Evolutionary conservation across 2,888 invertebrate species (phyloP).

Genomic region (Andrena minutula): DNA sequence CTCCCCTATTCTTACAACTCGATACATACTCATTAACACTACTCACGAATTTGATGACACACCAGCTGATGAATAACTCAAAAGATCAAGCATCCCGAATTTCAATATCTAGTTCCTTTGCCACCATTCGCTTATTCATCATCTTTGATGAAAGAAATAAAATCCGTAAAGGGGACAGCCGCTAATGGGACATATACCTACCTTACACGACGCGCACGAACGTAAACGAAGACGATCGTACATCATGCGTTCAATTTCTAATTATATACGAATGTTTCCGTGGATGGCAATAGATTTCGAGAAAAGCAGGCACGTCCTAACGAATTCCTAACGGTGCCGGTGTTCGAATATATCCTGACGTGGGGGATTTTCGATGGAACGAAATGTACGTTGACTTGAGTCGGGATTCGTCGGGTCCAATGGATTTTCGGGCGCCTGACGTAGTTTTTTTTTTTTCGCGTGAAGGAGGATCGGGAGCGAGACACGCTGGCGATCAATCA

Average conservation of each 20-base stretch:
- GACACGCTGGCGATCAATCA: conserved; percentile 18
- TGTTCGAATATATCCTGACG: background rate
- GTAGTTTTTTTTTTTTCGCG: conserved; percentile 6
- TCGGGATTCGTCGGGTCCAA: conserved; percentile 13
- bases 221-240: background rate
- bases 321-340: conserved; percentile 49
- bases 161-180: background rate
- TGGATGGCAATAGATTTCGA: conserved; percentile 29
- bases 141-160: background rate
- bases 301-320: conserved; percentile 18
- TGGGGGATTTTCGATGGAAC: conserved; percentile 15
- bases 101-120: too few relatives aligned
- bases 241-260: conserved; percentile 24
- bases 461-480: background rate
- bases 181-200: background rate
- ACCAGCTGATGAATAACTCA: too few relatives aligned
- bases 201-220: background rate
- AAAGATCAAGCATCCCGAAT: too few relatives aligned
- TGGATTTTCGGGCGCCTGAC: conserved; percentile 7
- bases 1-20: too few relatives aligned
- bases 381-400: background rate
- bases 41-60: too few relatives aligned
- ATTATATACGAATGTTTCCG: conserved; percentile 26
- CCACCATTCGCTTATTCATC: background rate
- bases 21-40: too few relatives aligned